Conservation (phyloP, 2,113 vertebrate species). For the Todiramphus saurophagus region DNA sequence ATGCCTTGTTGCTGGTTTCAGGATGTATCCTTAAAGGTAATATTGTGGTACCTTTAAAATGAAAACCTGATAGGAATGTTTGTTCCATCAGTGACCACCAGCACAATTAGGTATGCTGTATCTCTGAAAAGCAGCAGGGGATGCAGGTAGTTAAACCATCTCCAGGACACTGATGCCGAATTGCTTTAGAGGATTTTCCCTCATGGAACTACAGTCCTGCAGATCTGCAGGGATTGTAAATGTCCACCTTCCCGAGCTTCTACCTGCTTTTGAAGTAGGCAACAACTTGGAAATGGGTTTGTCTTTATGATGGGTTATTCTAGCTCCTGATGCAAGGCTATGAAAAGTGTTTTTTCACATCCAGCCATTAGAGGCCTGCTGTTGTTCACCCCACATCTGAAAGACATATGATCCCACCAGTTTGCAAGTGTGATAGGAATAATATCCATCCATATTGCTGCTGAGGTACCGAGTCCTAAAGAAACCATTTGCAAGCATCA, state of each 20-base stretch:
- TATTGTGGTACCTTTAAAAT: not conserved
- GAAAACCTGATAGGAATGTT: not conserved
- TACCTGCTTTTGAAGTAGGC: not conserved
- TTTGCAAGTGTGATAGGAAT: not conserved
- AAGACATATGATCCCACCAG: not conserved
- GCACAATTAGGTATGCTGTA: not conserved
- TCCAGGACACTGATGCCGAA: not conserved
- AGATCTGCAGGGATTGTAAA: not conserved
- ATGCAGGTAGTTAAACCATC: not conserved
- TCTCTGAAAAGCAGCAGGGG: not conserved
- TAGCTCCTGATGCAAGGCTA: not conserved
- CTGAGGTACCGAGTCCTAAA: not conserved
- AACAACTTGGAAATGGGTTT: not conserved
- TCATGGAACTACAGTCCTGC: not conserved
- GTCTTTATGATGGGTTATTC: not conserved
- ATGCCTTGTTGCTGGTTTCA: not conserved
- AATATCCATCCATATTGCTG: not conserved
- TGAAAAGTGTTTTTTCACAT: not conserved
- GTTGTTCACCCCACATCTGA: not conserved
- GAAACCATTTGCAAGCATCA: not conserved
- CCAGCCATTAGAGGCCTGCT: not conserved
- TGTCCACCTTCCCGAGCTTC: not conserved
- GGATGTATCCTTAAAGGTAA: not conserved
- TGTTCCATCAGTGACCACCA: not conserved
- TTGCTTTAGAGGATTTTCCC: not conserved